These are phyloP conservation scores for Dolichoris vasculosae DNA, from an alignment of 1,140 invertebrate genomes.

Conservation along the genomic window DNA sequence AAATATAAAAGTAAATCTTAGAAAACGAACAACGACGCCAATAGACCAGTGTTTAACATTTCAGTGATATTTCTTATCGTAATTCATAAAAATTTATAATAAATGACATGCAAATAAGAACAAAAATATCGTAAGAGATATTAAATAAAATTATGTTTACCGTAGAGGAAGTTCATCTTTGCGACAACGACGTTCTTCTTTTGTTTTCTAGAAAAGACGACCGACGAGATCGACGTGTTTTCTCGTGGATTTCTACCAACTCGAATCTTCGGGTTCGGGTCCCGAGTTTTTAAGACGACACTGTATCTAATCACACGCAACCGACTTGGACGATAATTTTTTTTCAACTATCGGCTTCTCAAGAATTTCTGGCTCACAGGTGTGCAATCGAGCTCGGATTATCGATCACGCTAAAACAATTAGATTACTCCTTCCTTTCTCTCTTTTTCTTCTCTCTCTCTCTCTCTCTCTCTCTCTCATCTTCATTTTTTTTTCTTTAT, in stretches of 20 bases:
- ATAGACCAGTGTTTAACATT: too few relatives aligned
- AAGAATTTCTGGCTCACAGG: constrained; percentile 1
- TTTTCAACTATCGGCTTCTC: constrained; percentile 1
- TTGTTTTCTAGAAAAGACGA: not conserved
- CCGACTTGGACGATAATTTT: constrained; percentile 25
- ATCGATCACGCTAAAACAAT: constrained; percentile 34
- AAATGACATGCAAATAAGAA: not conserved
- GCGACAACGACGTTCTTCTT: not conserved
- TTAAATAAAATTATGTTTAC: not conserved
- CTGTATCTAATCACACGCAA: constrained; percentile 36
- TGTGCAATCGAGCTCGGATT: constrained; percentile 23
- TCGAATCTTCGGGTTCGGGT: too few relatives aligned
- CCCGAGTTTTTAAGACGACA: not conserved
- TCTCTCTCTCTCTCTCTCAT: too few relatives aligned
- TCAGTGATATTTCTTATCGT: too few relatives aligned
- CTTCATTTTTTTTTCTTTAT: not conserved
- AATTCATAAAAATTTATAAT: too few relatives aligned
- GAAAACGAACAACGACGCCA: too few relatives aligned
- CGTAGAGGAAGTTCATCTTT: constrained; percentile 23
- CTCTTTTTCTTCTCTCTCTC: too few relatives aligned
- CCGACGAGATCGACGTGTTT: not conserved
- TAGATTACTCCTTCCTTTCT: constrained; percentile 16
- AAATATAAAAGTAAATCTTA: too few relatives aligned
- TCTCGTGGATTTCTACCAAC: not conserved
- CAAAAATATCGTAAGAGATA: not conserved